A percentile compares a stretch with the other conserved stretches of the same genome.
Evolutionary conservation across 2,113 vertebrate genomes (phyloP).

Genomic region (Dinomys branickii): DNA sequence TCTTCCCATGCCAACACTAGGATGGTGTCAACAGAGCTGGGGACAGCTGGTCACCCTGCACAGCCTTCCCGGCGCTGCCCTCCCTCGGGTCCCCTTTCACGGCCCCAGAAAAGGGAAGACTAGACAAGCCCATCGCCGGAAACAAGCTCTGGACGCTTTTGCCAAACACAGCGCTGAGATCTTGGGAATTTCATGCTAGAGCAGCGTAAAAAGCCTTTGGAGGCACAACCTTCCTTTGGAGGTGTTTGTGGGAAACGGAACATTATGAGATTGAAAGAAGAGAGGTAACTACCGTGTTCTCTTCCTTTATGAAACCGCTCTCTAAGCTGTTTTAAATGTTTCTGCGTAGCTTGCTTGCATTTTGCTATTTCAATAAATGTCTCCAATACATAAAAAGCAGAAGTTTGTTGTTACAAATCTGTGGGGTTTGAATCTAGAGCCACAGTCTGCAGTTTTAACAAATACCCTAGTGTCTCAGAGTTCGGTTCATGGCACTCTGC

Average conservation of each 20-base stretch:
- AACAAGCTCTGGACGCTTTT: not conserved
- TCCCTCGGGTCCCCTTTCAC: not conserved
- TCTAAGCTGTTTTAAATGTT: not conserved
- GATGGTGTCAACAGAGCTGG: not conserved
- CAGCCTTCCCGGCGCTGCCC: rapidly evolving
- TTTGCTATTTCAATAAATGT: not conserved
- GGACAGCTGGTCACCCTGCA: not conserved
- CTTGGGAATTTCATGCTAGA: not conserved
- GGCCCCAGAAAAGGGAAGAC: not conserved
- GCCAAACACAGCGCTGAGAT: not conserved
- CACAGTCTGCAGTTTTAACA: not conserved
- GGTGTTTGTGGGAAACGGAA: not conserved
- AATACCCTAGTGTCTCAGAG: not conserved
- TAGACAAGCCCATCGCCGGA: not conserved
- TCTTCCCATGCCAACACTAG: not conserved
- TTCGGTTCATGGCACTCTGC: not conserved
- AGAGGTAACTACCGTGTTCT: not conserved
- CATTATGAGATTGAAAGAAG: not conserved
- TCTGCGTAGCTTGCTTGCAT: not conserved
- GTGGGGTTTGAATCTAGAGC: slow-evolving; percentile 13
- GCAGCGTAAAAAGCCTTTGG: not conserved
- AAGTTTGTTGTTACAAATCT: not conserved
- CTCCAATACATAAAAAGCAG: not conserved
- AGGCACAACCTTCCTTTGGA: not conserved
- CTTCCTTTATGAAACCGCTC: not conserved